Conservation (phyloP, 1,140 invertebrate species). For the Bombus huntii region DNA sequence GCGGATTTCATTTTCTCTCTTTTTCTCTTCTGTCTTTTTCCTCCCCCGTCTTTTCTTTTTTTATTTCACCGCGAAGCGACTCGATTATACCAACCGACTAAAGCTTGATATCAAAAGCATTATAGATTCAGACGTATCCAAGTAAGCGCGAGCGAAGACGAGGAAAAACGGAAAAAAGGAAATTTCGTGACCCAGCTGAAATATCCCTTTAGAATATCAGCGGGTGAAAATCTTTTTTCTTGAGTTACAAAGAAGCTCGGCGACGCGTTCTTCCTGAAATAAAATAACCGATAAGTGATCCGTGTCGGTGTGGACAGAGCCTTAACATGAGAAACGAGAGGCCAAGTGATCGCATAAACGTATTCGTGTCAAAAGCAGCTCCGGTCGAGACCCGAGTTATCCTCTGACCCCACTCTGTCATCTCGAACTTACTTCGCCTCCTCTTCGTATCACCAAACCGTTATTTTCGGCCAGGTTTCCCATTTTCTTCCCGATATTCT, state of each 20-base stretch:
- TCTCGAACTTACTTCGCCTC: conserved; percentile 78
- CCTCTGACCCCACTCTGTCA: conserved; percentile 79
- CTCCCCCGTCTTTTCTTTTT: neutral
- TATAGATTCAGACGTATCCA: conserved; percentile 41
- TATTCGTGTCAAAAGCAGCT: conserved; percentile 80
- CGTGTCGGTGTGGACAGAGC: conserved; percentile 49
- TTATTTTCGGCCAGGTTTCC: conserved; percentile 58
- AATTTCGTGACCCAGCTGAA: conserved; percentile 4
- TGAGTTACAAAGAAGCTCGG: conserved; percentile 3
- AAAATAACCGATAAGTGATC: conserved; percentile 31
- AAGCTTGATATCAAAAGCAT: conserved; percentile 51
- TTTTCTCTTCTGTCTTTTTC: neutral
- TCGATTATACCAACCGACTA: conserved; percentile 44
- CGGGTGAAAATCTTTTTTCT: conserved; percentile 22
- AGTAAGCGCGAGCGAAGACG: conserved; percentile 5
- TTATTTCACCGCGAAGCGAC: conserved; percentile 32
- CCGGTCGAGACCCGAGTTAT: conserved; percentile 80
- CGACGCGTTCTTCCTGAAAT: neutral
- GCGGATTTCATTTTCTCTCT: conserved; percentile 6
- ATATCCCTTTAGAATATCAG: conserved; percentile 6
- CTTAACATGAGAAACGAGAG: conserved; percentile 72
- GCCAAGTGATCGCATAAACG: conserved; percentile 77
- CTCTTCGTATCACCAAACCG: conserved; percentile 37
- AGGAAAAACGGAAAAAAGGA: neutral
- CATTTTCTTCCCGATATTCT: conserved; percentile 17